Evolutionary conservation across 2,113 vertebrate species (phyloP).

Genomic region (Eptatretus burgeri): DNA sequence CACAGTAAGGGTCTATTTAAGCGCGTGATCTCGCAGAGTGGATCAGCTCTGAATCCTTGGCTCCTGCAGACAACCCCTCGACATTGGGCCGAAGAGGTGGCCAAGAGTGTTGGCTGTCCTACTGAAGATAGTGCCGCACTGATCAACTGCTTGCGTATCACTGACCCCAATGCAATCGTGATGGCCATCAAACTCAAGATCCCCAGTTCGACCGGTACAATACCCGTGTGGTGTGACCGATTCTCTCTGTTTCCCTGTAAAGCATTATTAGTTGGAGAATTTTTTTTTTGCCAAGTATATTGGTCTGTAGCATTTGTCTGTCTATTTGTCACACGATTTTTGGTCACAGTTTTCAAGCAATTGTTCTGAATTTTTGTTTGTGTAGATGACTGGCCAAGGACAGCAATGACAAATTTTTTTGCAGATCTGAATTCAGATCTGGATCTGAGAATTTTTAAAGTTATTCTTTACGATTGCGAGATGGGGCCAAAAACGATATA

Average conservation of each 20-base stretch:
- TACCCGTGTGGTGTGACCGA: neutral
- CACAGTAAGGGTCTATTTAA: conserved; percentile 49
- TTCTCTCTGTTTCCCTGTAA: neutral
- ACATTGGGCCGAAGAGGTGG: conserved; percentile 32
- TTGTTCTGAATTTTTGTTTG: too few species aligned
- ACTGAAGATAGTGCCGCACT: conserved; percentile 15
- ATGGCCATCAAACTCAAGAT: conserved; percentile 19
- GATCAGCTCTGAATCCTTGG: conserved; percentile 37
- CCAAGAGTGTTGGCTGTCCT: conserved; percentile 32
- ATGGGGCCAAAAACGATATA: too few species aligned
- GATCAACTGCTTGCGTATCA: conserved; percentile 29
- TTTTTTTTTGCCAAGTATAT: too few species aligned
- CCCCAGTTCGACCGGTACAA: neutral
- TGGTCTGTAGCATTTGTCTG: too few species aligned
- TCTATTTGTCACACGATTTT: too few species aligned
- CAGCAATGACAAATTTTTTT: too few species aligned
- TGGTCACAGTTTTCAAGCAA: too few species aligned
- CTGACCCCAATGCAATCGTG: conserved; percentile 24
- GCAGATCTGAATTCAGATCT: too few species aligned
- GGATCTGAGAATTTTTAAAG: too few species aligned
- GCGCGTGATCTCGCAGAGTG: conserved; percentile 68
- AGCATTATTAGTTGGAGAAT: too few species aligned
- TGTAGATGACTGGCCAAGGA: too few species aligned
- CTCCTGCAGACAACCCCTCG: conserved; percentile 37
- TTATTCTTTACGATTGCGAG: too few species aligned